Evolutionary conservation across 64 coral and sea anemone species (phyloP).

Genomic region (Platygyra sinensis): DNA sequence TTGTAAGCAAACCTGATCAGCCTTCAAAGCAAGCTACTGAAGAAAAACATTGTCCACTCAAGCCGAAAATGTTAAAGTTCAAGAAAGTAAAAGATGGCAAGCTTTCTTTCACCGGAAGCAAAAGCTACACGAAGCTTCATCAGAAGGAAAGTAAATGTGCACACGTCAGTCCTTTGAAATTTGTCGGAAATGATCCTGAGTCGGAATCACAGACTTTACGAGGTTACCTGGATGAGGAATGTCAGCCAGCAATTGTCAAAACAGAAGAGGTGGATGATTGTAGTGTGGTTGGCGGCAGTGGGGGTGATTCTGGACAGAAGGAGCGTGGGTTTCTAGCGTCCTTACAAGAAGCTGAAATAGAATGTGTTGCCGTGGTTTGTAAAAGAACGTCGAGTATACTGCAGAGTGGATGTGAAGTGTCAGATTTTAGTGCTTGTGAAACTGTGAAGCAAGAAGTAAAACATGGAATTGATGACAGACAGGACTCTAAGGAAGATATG

Average conservation of each 20-base stretch:
- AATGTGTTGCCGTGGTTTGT: constrained; percentile 37
- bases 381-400: neutral
- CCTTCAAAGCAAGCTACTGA: neutral
- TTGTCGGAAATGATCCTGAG: constrained; percentile 14
- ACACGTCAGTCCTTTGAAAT: neutral
- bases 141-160: neutral
- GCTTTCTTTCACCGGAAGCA: neutral
- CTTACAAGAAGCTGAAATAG: constrained; percentile 24
- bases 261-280: neutral
- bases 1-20: neutral
- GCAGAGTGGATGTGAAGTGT: neutral
- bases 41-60: neutral
- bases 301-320: neutral
- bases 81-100: constrained; percentile 33
- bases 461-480: neutral
- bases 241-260: neutral
- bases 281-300: neutral
- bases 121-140: neutral
- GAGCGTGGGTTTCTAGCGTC: neutral
- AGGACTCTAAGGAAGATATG: neutral
- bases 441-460: neutral
- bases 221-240: constrained; percentile 11
- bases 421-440: neutral
- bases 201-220: constrained; percentile 26
- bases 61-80: constrained; percentile 18